These are phyloP conservation scores for Drosophila kanapiae DNA, from an alignment of 1,140 invertebrate species.

Conservation along the genomic window DNA sequence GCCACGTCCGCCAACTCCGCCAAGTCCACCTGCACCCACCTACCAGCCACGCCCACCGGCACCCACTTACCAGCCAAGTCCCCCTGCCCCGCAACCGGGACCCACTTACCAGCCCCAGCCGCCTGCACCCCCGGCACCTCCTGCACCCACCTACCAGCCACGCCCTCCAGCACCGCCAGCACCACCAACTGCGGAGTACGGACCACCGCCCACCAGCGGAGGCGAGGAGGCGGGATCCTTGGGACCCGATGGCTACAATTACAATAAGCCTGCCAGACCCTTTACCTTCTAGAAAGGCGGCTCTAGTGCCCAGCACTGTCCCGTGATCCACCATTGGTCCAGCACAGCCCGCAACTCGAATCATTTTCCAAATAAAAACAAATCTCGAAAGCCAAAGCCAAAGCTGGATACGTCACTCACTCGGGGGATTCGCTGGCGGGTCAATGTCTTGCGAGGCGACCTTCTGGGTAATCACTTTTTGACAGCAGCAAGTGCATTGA, in stretches of 20 bases:
- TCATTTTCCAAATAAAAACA: conserved; percentile 70
- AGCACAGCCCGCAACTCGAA: conserved; percentile 21
- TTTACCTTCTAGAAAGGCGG: conserved; percentile 45
- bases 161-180: conserved; percentile 45
- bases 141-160: conserved; percentile 42
- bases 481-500: conserved; percentile 59
- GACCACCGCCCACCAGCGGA: conserved; percentile 57
- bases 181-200: conserved; percentile 51
- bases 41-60: conserved; percentile 29
- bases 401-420: conserved; percentile 53
- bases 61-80: conserved; percentile 30
- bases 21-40: conserved; percentile 32
- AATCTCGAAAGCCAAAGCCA: conserved; percentile 49
- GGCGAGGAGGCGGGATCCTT: conserved; percentile 43
- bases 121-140: conserved; percentile 35
- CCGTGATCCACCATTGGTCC: conserved; percentile 23
- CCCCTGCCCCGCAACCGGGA: conserved; percentile 16
- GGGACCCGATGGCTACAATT: conserved; percentile 58
- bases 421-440: conserved; percentile 47
- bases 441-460: conserved; percentile 38
- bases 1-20: conserved; percentile 38
- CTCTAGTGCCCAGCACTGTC: conserved; percentile 23
- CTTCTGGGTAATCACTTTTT: conserved; percentile 60
- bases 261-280: conserved; percentile 55
- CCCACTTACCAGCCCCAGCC: conserved; percentile 30